Conservation (phyloP, 1,140 invertebrate species). For the Diplogasteroides magnus region DNA sequence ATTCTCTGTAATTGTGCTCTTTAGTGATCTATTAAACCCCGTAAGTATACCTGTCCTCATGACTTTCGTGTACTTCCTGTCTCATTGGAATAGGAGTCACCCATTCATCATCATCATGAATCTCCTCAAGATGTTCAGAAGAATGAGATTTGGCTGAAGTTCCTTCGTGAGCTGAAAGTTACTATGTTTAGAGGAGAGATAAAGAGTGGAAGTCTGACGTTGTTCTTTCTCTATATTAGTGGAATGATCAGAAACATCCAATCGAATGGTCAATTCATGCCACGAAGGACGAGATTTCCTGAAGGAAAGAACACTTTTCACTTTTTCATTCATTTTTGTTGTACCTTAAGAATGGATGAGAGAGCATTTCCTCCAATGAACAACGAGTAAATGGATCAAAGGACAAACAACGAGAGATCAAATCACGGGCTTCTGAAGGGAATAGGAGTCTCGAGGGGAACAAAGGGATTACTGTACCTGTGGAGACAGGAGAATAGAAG, state of each 20-base stretch:
- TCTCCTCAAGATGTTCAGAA: slow-evolving; percentile 15
- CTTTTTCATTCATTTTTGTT: background rate
- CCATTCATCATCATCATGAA: slow-evolving; percentile 10
- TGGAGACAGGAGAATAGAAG: slow-evolving; percentile 24
- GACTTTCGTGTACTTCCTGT: too few species aligned
- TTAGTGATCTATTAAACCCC: background rate
- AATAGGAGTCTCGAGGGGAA: background rate
- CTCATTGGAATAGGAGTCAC: too few species aligned
- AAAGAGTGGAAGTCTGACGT: too few species aligned
- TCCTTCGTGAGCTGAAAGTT: too few species aligned
- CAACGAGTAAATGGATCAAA: slow-evolving; percentile 29
- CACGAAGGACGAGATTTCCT: background rate
- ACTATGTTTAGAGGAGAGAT: too few species aligned
- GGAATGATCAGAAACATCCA: too few species aligned
- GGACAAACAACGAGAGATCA: slow-evolving; percentile 21
- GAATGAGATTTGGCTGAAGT: too few species aligned
- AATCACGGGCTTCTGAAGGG: slow-evolving; percentile 20
- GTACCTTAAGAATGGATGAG: slow-evolving; percentile 24
- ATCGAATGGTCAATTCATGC: background rate
- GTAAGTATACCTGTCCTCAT: too few species aligned
- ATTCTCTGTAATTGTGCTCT: background rate
- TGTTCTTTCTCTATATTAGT: too few species aligned
- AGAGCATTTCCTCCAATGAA: slow-evolving; percentile 19
- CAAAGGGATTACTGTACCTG: slow-evolving; percentile 11
- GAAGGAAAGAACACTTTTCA: background rate